A percentile compares a stretch with the other conserved stretches of the same genome.
These are phyloP conservation scores for Bubo blakistoni DNA, from an alignment of 2,113 vertebrate species.

Conservation along the genomic window DNA sequence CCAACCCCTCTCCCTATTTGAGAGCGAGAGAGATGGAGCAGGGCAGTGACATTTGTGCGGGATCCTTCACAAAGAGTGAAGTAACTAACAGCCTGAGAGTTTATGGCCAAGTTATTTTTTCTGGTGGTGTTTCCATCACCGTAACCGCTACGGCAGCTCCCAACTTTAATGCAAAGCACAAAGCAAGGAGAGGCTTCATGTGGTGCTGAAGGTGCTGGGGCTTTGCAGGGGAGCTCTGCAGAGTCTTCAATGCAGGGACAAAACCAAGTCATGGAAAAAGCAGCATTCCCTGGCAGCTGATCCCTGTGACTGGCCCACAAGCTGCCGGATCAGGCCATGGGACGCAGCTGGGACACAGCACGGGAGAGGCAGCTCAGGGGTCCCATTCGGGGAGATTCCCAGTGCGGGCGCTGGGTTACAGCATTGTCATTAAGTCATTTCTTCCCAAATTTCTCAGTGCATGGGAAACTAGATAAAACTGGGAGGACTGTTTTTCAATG, in stretches of 20 bases:
- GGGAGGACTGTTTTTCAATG: background rate
- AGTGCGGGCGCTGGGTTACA: background rate
- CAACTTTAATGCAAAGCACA: background rate
- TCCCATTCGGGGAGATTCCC: background rate
- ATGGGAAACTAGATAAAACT: background rate
- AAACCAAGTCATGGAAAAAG: background rate
- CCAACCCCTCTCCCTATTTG: background rate
- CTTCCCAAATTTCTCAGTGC: background rate
- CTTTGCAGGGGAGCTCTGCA: background rate
- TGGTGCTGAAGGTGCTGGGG: background rate
- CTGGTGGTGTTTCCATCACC: background rate
- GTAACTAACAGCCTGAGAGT: background rate
- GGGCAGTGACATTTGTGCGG: background rate
- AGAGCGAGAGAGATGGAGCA: background rate
- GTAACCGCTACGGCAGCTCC: background rate
- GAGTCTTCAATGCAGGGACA: accelerated
- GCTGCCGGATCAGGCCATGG: background rate
- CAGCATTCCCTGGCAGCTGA: background rate
- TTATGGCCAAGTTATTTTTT: accelerated
- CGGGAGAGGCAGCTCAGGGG: background rate
- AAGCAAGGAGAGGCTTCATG: background rate
- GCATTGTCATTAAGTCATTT: background rate
- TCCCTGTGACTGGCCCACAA: background rate
- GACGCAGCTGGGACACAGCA: background rate
- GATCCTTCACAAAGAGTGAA: background rate